Evolutionary conservation across 2,888 invertebrate genomes (phyloP).

Genomic region (Creontiades dilutus): DNA sequence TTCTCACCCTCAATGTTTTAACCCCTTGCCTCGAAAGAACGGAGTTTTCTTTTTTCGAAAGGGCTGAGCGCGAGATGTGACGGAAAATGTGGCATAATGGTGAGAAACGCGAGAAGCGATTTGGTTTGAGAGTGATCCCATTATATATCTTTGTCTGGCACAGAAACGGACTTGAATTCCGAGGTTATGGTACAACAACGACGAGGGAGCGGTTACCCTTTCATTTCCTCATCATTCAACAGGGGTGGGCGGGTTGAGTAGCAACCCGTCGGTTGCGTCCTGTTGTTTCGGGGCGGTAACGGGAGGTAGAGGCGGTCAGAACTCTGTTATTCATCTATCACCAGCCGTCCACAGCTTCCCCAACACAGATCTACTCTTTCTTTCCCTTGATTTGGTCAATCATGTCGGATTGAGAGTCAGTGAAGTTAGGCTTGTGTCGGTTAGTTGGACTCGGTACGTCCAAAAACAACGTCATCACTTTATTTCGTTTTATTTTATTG

Average conservation of each 20-base stretch:
- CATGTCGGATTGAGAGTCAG: too few species aligned
- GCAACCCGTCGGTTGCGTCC: neutral
- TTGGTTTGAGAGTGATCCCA: neutral
- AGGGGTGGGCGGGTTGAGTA: neutral
- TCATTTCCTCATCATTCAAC: conserved; percentile 54
- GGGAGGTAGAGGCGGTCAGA: neutral
- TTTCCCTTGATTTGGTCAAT: neutral
- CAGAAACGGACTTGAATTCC: neutral
- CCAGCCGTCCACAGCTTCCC: conserved; percentile 17
- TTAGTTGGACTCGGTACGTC: too few species aligned
- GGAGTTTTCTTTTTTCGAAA: neutral
- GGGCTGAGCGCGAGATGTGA: neutral
- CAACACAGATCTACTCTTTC: neutral
- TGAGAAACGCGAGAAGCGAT: neutral
- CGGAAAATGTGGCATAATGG: neutral
- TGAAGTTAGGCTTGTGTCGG: too few species aligned
- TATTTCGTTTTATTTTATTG: too few species aligned
- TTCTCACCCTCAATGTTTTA: neutral
- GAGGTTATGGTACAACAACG: neutral
- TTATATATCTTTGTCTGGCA: neutral
- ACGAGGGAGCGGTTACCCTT: conserved; percentile 38
- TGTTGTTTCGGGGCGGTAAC: conserved; percentile 11
- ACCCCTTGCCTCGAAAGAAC: neutral
- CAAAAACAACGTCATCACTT: too few species aligned
- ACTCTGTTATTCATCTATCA: conserved; percentile 48